Evolutionary conservation across 2,888 invertebrate genomes (phyloP), one percentile per base, ranked within the genome.

Genomic region (Epiblema foenella): DNA sequence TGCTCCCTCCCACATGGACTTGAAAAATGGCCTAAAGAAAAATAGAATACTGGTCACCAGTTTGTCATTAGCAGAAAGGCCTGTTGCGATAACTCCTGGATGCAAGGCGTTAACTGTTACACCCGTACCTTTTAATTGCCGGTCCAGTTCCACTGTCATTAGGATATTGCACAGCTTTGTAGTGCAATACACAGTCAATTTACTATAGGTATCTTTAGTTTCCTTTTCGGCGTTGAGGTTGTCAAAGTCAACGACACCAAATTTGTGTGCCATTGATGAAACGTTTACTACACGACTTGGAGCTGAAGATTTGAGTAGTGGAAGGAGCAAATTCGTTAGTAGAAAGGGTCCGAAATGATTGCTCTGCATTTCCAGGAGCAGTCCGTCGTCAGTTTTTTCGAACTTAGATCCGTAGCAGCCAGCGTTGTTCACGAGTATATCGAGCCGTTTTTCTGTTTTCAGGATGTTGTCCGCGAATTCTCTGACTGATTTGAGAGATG

Each of bases 81-180:
- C 96, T 0, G 96, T 96, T 78, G 95, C 94, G 56, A 97, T 95
- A 87, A 95, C 93, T 29, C 98, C 98, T 0, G 98, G 98, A 89
- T 98, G 97, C 68, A 98, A 89, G 78, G 96, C 96, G 83, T 98
- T 97, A 0, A 94, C 96, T 0, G 96, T 97, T 0, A 97, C 95
- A 24, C 95, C 95, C 1, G 96, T 95, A 7, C 95, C 96, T 81
- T 96, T 94, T 64, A 97, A 85, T 67, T 95, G 93, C 69, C 94
- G 93, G 2, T 96, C 95, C 74, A 97, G 86, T 86, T 97, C 97
- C 42, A 94, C 85, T 0, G 96, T 95, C 78, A 95, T 95, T 20
- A 95, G 80, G 15, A 95, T 78, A 77, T 94, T 94, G n/a, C 95
- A 95, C 49, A 95, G 83, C 86, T 96, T 95, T 12, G 84, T 83